Evolutionary conservation across 30 jellyfish, hydroid and myxozoan species (phyloP).

Genomic region (Clytia hemisphaerica): DNA sequence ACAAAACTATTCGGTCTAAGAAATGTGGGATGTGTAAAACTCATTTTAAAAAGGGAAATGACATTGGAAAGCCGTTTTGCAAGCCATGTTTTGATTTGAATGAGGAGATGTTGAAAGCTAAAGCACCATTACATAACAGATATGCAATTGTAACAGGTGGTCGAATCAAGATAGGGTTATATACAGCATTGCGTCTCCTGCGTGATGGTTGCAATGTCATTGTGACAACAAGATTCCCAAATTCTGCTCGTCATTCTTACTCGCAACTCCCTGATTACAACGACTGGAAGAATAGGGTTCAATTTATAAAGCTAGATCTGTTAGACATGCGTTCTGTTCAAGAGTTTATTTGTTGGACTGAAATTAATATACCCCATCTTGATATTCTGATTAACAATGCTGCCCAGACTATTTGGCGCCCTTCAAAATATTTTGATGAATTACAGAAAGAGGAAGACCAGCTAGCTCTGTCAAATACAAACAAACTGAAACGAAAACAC

Average conservation of each 20-base stretch:
- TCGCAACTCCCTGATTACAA: constrained; percentile 25
- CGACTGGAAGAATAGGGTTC: constrained; percentile 19
- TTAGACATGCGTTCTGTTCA: constrained; percentile 2
- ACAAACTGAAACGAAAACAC: no score
- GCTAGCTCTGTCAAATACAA: background rate
- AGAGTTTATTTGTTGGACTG: constrained; percentile 8
- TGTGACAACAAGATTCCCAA: constrained; percentile 53
- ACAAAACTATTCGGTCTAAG: no score
- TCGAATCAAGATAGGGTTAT: constrained; percentile 40
- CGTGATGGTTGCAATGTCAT: constrained; percentile 52
- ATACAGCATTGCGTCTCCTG: constrained; percentile 39
- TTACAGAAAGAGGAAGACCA: background rate
- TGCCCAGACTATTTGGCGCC: constrained; percentile 51
- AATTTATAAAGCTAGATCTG: constrained; percentile 25
- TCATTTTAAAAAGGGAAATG: background rate
- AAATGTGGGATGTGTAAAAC: no score
- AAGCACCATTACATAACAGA: constrained; percentile 19
- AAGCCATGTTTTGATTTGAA: background rate
- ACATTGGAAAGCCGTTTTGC: background rate
- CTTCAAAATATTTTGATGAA: constrained; percentile 7
- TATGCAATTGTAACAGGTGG: constrained; percentile 54
- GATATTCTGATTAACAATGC: constrained; percentile 49
- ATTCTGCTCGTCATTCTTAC: constrained; percentile 27
- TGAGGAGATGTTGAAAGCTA: constrained; percentile 10
- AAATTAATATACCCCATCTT: constrained; percentile 17